Evolutionary conservation across 1,140 invertebrate genomes (phyloP), one percentile per base, ranked within the genome.

Genomic region (Euura saliciscinereae): DNA sequence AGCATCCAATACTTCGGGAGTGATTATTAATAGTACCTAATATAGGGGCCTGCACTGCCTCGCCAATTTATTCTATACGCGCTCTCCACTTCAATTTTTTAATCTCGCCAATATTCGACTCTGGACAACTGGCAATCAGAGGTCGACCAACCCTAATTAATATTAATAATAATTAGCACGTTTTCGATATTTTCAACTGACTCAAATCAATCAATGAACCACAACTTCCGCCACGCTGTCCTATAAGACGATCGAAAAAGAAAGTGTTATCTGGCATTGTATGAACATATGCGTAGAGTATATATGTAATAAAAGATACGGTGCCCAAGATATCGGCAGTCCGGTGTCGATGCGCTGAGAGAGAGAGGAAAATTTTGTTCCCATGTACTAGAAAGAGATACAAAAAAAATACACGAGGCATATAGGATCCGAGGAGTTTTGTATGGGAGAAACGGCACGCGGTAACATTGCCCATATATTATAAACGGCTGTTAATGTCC

Each of bases 401-500:
- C n/a, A 28, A 28, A 28, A 0, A 28, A 28, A 28, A 28, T 28
- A 28, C 28, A 28, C 28, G 28, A 28, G 28, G 28, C 28, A 28
- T 28, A 28, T 28, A 28, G 28, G 28, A n/a, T 8, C 51, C 51
- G 13, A n/a, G 51, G 10, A 59, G 51, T 59, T 59, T 59, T 59
- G 51, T 8, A 59, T 11, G 51, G 51, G 51, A n/a, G 51, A 59
- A 59, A 2, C 13, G 51, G 51, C 51, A 59, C 51, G 51, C 51
- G 51, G 51, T 11, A 59, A 59, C 51, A 59, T 59, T 59, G 51
- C 3, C 51, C 51, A 59, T 59, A 59, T 59, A 59, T 59, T 59
- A 59, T 59, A 59, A 59, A 59, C 51, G 51, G 51, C 51, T 59
- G 51, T 59, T 59, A 59, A 59, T 59, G 51, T 59, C 51, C 51